Evolutionary conservation across 2,797 vertebrate species (phyloP).

Genomic region (Forpus xanthops): DNA sequence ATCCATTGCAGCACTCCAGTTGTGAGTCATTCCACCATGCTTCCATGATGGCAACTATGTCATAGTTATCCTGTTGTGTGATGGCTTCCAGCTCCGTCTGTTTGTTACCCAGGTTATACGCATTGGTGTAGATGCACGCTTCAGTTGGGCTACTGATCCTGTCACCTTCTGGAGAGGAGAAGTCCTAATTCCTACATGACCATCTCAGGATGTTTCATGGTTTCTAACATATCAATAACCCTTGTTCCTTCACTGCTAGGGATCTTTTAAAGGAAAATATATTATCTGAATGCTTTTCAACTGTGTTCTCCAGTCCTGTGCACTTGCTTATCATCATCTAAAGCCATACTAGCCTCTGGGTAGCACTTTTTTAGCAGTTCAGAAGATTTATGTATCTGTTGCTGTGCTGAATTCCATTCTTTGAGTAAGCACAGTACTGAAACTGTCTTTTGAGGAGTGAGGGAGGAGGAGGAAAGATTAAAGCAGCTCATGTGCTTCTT

Average conservation of each 20-base stretch:
- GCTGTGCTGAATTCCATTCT: constrained; percentile 11
- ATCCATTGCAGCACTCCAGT: not conserved
- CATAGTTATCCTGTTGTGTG: not conserved
- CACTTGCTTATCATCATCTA: constrained; percentile 47
- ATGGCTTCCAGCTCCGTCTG: not conserved
- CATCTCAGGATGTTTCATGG: not conserved
- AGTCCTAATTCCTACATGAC: not conserved
- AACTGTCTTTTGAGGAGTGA: constrained; percentile 23
- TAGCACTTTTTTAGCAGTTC: constrained; percentile 30
- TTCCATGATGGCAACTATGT: not conserved
- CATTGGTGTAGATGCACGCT: not conserved
- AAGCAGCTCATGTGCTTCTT: not conserved
- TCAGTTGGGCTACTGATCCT: not conserved
- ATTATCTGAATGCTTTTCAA: constrained; percentile 12
- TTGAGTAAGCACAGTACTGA: constrained; percentile 17
- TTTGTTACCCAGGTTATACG: not conserved
- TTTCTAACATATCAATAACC: not conserved
- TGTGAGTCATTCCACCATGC: not conserved
- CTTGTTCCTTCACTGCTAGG: not conserved
- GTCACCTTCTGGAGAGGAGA: not conserved
- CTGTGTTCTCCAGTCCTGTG: constrained; percentile 20
- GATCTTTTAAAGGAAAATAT: constrained; percentile 32
- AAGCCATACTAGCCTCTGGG: constrained; percentile 37
- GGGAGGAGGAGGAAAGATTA: constrained; percentile 24
- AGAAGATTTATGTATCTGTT: constrained; percentile 46